These are phyloP conservation scores for Azorinus chamasolen DNA, from an alignment of 2,888 invertebrate species.

Conservation along the genomic window DNA sequence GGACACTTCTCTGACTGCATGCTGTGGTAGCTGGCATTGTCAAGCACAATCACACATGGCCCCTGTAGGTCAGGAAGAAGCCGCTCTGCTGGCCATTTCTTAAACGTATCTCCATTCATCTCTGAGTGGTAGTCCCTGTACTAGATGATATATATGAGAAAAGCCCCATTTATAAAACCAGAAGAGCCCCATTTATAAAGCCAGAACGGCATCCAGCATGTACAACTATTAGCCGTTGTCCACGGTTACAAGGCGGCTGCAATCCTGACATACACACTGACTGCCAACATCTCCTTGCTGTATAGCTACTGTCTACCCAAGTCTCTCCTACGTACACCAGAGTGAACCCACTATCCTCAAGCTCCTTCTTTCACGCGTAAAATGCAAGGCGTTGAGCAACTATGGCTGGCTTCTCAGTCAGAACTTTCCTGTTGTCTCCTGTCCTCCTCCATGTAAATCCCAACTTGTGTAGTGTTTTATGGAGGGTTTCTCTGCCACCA, in stretches of 20 bases:
- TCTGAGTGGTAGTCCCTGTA: no score
- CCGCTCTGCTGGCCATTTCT: conserved; percentile 16
- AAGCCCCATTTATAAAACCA: no score
- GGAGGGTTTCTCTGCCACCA: no score
- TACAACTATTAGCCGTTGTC: conserved; percentile 37
- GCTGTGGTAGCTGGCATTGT: conserved; percentile 30
- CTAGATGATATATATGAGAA: no score
- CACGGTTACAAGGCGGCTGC: no score
- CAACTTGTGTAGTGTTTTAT: conserved; percentile 8
- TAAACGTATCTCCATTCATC: no score
- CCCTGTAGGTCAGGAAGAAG: conserved; percentile 14
- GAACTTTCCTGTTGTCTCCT: no score
- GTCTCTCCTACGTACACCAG: conserved; percentile 41
- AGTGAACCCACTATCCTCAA: conserved; percentile 13
- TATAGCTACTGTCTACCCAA: conserved; percentile 41
- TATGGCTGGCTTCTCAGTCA: no score
- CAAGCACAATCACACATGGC: conserved; percentile 21
- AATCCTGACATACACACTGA: not conserved
- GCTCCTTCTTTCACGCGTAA: conserved; percentile 21
- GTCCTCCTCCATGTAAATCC: conserved; percentile 29
- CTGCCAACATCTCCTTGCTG: no score
- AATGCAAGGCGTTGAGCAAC: conserved; percentile 21
- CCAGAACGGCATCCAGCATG: conserved; percentile 19
- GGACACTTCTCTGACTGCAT: conserved; percentile 19
- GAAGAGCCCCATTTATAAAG: not conserved